Conservation (phyloP, 2,797 vertebrate genomes). For the Myotis planiceps region DNA sequence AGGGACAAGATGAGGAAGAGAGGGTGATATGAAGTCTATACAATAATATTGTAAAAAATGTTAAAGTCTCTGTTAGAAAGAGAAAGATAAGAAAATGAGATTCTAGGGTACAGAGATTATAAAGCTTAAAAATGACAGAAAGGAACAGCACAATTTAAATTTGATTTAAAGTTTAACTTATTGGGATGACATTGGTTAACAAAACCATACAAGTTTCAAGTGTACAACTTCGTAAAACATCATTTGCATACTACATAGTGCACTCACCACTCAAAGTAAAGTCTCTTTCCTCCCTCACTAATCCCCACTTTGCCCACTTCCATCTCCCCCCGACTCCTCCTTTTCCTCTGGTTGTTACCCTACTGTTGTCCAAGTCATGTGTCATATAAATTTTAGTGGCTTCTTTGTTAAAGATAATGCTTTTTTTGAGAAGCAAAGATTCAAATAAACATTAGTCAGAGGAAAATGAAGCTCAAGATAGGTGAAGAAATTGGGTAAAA, state of each 20-base stretch:
- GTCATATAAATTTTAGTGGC: background rate
- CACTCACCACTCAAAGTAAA: background rate
- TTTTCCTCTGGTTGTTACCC: background rate
- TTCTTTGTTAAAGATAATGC: constrained; percentile 22
- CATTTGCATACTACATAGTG: background rate
- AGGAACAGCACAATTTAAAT: constrained; percentile 2
- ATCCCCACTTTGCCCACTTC: background rate
- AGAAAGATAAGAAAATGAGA: background rate
- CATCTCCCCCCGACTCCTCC: too few species aligned
- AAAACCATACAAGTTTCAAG: background rate
- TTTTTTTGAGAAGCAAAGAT: constrained; percentile 7
- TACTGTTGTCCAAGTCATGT: background rate
- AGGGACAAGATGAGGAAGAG: background rate
- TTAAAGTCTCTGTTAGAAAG: background rate
- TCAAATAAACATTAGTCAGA: constrained; percentile 54
- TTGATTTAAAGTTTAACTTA: background rate
- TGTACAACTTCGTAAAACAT: background rate
- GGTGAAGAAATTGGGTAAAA: background rate
- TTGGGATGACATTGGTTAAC: background rate
- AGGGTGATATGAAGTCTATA: background rate
- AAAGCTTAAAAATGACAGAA: background rate
- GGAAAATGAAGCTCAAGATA: constrained; percentile 30
- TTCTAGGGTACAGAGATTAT: background rate
- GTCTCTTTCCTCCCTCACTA: background rate
- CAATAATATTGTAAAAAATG: background rate